Evolutionary conservation across 2,888 invertebrate species (phyloP), one percentile per base, ranked within the genome.

Genomic region (Meganola albula): DNA sequence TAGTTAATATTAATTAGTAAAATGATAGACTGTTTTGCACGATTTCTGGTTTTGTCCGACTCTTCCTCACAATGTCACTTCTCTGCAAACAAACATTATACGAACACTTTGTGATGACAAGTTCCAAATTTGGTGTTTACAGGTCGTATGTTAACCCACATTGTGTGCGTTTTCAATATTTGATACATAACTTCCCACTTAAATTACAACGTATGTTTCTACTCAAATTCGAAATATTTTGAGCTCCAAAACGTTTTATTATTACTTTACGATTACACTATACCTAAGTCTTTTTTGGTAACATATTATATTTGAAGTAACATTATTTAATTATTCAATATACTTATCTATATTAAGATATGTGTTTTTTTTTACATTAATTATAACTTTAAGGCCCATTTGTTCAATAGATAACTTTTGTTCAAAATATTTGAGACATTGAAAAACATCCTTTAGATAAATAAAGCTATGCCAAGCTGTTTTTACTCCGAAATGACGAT

Each of bases 281-380:
- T 79, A n/a, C n/a, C n/a, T n/a, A 83, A 80, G 79, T 79, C 78
- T 83, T 83, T 76, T 82, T 83, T 80, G 83, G 80, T 79, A 74
- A 78, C 63, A 76, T 79, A n/a, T n/a, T n/a, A n/a, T n/a, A 83
- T 79, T 85, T 82, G 78, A 83, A 80, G 69, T 85, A 83, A 84
- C 76, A 80, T 84, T 84, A 85, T 85, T 85, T 85, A 83, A 85
- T 78, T 84, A 85, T 85, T 84, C 82, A 85, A 83, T 85, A 85
- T 85, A 85, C 85, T 85, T 85, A 85, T 85, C 83, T 83, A 83
- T 78, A 82, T 72, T 83, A 84, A 78, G 74, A 74, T 39, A 31
- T 58, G 64, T 59, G 74, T 84, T 84, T 83, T 60, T 79, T 83
- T 84, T 42, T 20, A 5, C 20, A n/a, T n/a, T n/a, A n/a, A n/a